A percentile compares a stretch with the other conserved stretches of the same genome.
Conservation (phyloP, 1,140 invertebrate species). For the Vanessa atalanta region DNA sequence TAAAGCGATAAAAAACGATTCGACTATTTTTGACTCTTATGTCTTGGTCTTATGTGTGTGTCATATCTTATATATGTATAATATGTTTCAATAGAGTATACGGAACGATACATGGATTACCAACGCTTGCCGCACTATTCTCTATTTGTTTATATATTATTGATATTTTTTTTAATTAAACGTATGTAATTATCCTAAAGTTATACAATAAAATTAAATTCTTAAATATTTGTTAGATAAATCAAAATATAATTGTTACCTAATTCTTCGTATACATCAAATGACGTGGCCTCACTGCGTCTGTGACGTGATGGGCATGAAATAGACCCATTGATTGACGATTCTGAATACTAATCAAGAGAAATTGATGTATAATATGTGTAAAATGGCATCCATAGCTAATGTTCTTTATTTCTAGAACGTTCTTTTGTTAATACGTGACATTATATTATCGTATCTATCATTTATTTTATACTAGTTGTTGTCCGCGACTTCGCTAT, state of each 20-base stretch:
- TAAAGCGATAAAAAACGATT: too few relatives aligned
- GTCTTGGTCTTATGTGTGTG: background rate
- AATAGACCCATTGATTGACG: slow-evolving; percentile 39
- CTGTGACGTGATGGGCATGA: slow-evolving; percentile 55
- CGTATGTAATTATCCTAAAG: background rate
- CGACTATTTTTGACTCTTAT: background rate
- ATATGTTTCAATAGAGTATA: background rate
- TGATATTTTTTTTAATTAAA: background rate
- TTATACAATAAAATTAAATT: background rate
- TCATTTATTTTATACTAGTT: background rate
- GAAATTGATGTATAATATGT: slow-evolving; percentile 63
- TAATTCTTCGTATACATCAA: slow-evolving; percentile 41
- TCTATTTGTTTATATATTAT: background rate
- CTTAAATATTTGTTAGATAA: background rate
- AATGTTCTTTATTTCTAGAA: slow-evolving; percentile 32
- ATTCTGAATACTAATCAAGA: slow-evolving; percentile 57
- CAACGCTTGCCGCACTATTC: too few relatives aligned
- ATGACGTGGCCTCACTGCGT: slow-evolving; percentile 46
- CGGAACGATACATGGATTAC: too few relatives aligned
- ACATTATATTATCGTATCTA: slow-evolving; percentile 1
- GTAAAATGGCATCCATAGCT: slow-evolving; percentile 20
- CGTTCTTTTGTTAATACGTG: slow-evolving; percentile 24
- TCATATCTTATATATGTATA: background rate
- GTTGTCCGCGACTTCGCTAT: too few relatives aligned
- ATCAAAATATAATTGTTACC: slow-evolving; percentile 42